Evolutionary conservation across 2,888 invertebrate species (phyloP).

Genomic region (Stenodema calcarata): DNA sequence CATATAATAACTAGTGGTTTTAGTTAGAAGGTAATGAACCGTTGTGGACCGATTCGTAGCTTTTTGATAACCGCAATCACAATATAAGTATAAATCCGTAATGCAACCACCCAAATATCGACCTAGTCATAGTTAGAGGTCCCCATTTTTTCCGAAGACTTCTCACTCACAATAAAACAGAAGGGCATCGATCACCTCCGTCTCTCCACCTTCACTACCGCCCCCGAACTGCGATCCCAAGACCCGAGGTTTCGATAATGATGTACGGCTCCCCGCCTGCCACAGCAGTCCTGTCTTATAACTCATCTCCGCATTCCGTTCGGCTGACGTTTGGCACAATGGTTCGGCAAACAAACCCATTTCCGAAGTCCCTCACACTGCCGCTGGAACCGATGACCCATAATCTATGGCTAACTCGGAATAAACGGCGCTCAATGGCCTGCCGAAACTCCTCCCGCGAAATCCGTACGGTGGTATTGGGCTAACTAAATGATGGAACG

Average conservation of each 20-base stretch:
- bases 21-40: no score
- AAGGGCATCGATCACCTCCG: background rate
- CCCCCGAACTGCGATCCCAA: background rate
- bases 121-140: no score
- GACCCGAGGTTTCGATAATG: background rate
- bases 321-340: slow-evolving; percentile 38
- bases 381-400: slow-evolving; percentile 21
- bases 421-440: slow-evolving; percentile 14
- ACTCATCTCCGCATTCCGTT: slow-evolving; percentile 26
- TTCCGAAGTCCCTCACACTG: background rate
- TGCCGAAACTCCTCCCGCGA: slow-evolving; percentile 1
- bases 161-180: background rate
- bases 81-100: no score
- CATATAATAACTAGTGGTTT: no score
- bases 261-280: background rate
- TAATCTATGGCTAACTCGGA: slow-evolving; percentile 29
- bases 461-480: background rate
- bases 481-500: background rate
- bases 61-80: no score
- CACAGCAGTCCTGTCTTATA: slow-evolving; percentile 27
- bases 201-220: background rate
- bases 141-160: background rate
- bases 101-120: no score
- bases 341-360: slow-evolving; percentile 18
- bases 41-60: no score